Evolutionary conservation across 1,140 invertebrate genomes (phyloP), one percentile per base, ranked within the genome.

Genomic region (Adelges cooleyi): DNA sequence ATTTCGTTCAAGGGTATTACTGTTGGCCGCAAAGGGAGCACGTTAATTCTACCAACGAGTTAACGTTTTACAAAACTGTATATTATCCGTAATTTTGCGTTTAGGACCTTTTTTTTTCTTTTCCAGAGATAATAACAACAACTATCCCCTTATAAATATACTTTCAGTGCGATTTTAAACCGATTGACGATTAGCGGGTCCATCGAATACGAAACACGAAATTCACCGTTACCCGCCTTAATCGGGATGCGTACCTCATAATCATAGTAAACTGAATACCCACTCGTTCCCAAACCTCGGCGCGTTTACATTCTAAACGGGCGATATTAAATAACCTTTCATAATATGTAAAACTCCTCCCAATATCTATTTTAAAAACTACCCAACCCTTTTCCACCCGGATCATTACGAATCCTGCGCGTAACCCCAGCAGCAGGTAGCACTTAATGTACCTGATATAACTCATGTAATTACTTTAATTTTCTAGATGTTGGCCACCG

Each of bases 201-300:
- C 29, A 33, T 33, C 11, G 29, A 33, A 33, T 33, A 11, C 29
- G 5, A 33, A 11, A 18, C 23, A 18, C 27, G 2, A 59, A 59
- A 62, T 48, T 8, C 42, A 48, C 56, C 42, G 42, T 62, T 62
- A 62, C 42, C 56, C 42, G 42, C 25, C 56, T 62, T 18, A 27
- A 5, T 2, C n/a, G 44, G 6, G 44, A 11, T 18, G n/a, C 2
- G 25, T 48, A 62, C 25, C 56, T 42, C 11, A 20, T 48, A 62
- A 62, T 62, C 56, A 62, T 20, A 56, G 22, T 56, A 27, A 56
- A 56, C 36, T 56, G 23, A 33, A 33, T 5, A 27, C 40, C 54
- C 36, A 27, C 40, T 40, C 36, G 5, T 33, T 33, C 29, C 11
- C 29, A 33, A 33, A 11, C 11, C 29, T 33, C 29, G 5, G 29